Conservation (phyloP, 2,113 vertebrate species). For the Diphyllodes magnificus region DNA sequence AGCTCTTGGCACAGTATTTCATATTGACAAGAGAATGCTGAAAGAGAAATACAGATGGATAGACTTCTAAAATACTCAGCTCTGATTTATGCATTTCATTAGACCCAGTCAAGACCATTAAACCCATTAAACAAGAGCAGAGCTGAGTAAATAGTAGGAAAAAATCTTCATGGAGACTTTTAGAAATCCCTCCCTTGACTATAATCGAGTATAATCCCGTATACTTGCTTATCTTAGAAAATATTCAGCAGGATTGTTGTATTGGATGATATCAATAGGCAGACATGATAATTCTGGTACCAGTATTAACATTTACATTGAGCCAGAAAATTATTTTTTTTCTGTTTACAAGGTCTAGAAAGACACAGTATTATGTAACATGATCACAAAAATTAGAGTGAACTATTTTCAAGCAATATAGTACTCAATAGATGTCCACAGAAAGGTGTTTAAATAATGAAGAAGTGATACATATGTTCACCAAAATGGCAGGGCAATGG, state of each 20-base stretch:
- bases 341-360: not conserved
- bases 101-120: not conserved
- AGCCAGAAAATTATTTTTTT: not conserved
- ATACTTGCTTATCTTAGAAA: not conserved
- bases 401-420: not conserved
- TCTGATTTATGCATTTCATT: conserved; percentile 44
- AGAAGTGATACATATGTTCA: not conserved
- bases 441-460: not conserved
- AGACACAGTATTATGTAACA: not conserved
- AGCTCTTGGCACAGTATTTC: not conserved
- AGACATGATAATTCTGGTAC: not conserved
- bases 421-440: not conserved
- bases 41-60: conserved; percentile 25
- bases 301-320: not conserved
- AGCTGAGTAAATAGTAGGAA: not conserved
- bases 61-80: conserved; percentile 34
- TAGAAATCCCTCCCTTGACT: not conserved
- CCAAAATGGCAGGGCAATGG: not conserved
- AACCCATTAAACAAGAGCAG: not conserved
- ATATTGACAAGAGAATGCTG: not conserved
- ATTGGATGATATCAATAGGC: not conserved
- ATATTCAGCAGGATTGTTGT: not conserved
- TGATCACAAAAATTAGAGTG: not conserved
- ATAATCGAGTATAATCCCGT: not conserved
- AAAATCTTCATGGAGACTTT: not conserved